Percentiles rank a stretch among this genome's conserved stretches.
These are phyloP conservation scores for Sciurus niger DNA, from an alignment of 2,113 vertebrate species.

Conservation along the genomic window DNA sequence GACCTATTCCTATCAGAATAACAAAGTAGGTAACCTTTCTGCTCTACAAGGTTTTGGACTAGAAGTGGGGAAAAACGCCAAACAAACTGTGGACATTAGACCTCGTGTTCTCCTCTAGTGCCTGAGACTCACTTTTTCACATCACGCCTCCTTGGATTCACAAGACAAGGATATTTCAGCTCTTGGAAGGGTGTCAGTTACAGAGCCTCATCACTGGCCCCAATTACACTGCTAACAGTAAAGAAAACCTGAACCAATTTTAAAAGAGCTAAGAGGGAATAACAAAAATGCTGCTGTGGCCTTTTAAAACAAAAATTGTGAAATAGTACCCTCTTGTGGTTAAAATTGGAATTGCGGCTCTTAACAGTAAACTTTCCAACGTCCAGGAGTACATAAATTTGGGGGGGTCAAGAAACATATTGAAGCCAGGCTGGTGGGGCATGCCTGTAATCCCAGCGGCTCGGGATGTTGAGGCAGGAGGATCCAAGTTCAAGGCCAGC, in stretches of 20 bases:
- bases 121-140: background rate
- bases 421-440: too few relatives aligned
- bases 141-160: constrained; percentile 25
- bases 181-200: background rate
- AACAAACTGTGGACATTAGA: background rate
- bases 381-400: background rate
- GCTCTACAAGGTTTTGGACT: background rate
- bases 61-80: background rate
- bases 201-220: constrained; percentile 21
- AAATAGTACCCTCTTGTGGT: constrained; percentile 73
- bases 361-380: background rate
- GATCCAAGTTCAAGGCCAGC: too few relatives aligned
- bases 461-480: too few relatives aligned
- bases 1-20: background rate
- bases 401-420: background rate
- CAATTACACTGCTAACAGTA: constrained; percentile 45
- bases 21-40: background rate
- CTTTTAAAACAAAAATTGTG: constrained; percentile 60
- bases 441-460: too few relatives aligned
- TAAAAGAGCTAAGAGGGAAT: constrained; percentile 37
- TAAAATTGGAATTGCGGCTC: background rate
- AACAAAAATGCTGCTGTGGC: background rate
- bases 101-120: background rate
- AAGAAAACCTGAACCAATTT: constrained; percentile 74
- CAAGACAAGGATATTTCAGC: background rate